Conservation (phyloP, 2,113 vertebrate species). For the Chamaetylas fuelleborni region DNA sequence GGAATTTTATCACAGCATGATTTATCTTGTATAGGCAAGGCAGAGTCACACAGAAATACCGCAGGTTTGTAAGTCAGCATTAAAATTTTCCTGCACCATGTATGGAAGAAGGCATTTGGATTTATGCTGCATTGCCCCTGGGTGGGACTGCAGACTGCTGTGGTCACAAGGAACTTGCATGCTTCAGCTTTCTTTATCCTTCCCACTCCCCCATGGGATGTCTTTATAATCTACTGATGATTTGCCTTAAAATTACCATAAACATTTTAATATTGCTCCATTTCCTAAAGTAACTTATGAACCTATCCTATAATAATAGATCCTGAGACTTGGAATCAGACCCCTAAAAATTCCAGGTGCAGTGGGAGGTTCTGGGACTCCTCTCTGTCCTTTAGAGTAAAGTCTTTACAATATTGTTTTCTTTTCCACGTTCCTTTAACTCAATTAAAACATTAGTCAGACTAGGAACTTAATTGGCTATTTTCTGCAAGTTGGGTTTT, state of each 20-base stretch:
- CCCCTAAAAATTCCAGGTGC: background rate
- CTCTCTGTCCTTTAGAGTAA: background rate
- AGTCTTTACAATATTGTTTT: background rate
- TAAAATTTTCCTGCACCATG: background rate
- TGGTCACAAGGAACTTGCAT: background rate
- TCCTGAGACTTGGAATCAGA: background rate
- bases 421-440: background rate
- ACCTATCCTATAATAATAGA: background rate
- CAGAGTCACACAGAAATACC: background rate
- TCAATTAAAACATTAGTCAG: background rate
- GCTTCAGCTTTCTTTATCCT: background rate
- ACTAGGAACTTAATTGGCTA: background rate
- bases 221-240: background rate
- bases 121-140: background rate
- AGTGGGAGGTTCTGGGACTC: background rate
- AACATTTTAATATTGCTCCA: background rate
- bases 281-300: background rate
- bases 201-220: background rate
- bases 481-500: background rate
- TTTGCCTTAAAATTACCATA: background rate
- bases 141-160: background rate
- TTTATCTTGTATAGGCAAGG: background rate
- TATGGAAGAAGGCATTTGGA: background rate
- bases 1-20: background rate
- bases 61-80: background rate